phyloP scores from a whole-genome alignment of 23 tunicate genomes.

The Diplosoma virens region DNA sequence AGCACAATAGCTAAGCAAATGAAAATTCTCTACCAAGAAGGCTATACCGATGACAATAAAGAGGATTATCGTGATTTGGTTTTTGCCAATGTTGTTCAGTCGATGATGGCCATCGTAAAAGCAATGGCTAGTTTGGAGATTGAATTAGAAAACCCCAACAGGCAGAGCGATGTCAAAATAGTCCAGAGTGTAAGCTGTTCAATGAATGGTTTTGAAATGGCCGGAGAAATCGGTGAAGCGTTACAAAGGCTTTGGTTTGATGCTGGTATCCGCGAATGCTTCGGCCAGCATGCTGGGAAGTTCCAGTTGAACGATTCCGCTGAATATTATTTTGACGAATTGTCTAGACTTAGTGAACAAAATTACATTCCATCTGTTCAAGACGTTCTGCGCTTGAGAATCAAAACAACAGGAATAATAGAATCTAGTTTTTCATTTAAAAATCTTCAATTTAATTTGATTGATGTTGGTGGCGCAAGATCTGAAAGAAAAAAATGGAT shows the following conservation, averaged over 20 bases:
- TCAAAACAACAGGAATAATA: slow-evolving; percentile 96
- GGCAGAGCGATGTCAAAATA: slow-evolving; percentile 46
- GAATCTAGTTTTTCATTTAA: slow-evolving; percentile 91
- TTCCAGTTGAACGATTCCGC: slow-evolving; percentile 99
- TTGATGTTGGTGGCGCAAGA: slow-evolving; percentile 92
- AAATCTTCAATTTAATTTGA: slow-evolving; percentile 64
- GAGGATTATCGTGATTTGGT: slow-evolving; percentile 52
- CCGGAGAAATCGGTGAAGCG: slow-evolving; percentile 74
- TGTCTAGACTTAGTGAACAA: slow-evolving; percentile 57
- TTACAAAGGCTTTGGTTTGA: slow-evolving; percentile 71
- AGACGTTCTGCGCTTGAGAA: slow-evolving; percentile 89
- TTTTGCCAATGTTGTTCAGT: slow-evolving; percentile 73
- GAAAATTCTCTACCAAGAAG: slow-evolving; percentile 90
- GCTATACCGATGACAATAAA: slow-evolving; percentile 71
- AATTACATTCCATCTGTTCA: slow-evolving; percentile 92
- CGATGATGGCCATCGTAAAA: slow-evolving; percentile 79
- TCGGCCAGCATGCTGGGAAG: slow-evolving; percentile 55
- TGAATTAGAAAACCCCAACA: slow-evolving; percentile 37
- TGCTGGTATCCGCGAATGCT: slow-evolving; percentile 53
- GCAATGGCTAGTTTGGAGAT: slow-evolving; percentile 78
- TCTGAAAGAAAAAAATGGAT: slow-evolving; percentile 95
- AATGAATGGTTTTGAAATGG: slow-evolving; percentile 55
- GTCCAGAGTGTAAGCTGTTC: slow-evolving; percentile 45
- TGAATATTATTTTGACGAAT: slow-evolving; percentile 66
- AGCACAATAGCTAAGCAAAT: slow-evolving; percentile 96